phyloP scores from a whole-genome alignment of 2,797 vertebrate species.

The Phataginus tetradactyla region DNA sequence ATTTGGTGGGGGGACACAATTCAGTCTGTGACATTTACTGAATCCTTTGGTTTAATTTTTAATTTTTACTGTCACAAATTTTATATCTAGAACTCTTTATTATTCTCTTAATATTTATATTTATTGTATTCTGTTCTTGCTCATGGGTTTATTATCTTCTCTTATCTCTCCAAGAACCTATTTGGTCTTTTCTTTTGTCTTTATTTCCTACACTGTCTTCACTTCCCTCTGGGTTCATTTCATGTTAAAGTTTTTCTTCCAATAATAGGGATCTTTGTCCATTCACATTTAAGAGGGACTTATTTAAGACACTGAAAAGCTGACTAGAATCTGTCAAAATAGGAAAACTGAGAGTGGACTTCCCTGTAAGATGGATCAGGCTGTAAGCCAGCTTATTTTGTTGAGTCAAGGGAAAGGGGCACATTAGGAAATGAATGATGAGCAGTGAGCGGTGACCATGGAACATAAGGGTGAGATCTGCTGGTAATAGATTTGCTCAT shows the following conservation, averaged over 20 bases:
- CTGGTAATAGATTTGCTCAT: neutral
- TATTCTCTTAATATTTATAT: neutral
- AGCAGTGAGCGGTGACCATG: neutral
- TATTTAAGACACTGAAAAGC: neutral
- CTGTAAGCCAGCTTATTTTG: neutral
- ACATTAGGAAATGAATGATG: neutral
- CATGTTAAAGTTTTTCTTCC: neutral
- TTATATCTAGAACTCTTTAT: neutral
- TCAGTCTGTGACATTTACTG: neutral
- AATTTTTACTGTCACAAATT: neutral
- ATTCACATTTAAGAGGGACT: neutral
- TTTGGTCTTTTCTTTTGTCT: neutral
- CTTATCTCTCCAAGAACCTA: neutral
- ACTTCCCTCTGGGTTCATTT: slow-evolving; percentile 27
- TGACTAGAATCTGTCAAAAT: neutral
- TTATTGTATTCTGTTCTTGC: neutral
- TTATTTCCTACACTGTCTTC: neutral
- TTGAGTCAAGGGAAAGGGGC: neutral
- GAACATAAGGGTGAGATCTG: neutral
- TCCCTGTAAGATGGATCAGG: neutral
- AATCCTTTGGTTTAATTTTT: neutral
- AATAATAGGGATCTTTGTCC: neutral
- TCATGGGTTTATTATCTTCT: neutral
- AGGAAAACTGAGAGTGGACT: neutral
- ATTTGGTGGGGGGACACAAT: neutral